Evolutionary conservation across 2,888 invertebrate genomes (phyloP).

Genomic region (Metallyticus violacea): DNA sequence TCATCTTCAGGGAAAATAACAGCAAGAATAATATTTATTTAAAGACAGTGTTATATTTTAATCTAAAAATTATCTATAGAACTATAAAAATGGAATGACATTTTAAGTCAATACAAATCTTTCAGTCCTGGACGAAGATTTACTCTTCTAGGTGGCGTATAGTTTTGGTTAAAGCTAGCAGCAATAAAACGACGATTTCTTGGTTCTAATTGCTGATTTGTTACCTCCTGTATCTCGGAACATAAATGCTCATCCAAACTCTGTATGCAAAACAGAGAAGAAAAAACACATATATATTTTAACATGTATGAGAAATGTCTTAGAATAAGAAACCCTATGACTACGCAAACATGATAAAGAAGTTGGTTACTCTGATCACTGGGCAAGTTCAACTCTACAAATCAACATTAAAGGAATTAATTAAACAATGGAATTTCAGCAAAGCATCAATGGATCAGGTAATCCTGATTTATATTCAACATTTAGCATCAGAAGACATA

Average conservation of each 20-base stretch:
- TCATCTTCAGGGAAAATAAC: neutral
- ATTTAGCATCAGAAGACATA: too few species aligned
- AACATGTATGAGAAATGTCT: neutral
- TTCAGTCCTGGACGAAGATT: constrained; percentile 9
- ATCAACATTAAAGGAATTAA: too few species aligned
- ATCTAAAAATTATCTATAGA: neutral
- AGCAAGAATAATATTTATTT: neutral
- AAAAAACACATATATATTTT: constrained; percentile 9
- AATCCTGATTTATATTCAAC: too few species aligned
- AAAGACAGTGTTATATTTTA: neutral
- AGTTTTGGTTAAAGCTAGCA: constrained; percentile 22
- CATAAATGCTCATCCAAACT: constrained; percentile 46
- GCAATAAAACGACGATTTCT: constrained; percentile 19
- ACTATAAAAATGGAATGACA: neutral
- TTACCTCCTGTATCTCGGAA: constrained; percentile 39
- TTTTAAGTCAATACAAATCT: constrained; percentile 2
- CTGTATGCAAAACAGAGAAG: constrained; percentile 40
- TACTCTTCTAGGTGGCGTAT: neutral
- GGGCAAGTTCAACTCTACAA: too few species aligned
- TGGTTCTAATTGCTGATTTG: neutral
- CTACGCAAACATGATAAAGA: neutral
- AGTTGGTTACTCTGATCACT: neutral
- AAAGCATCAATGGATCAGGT: too few species aligned
- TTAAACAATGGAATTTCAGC: too few species aligned
- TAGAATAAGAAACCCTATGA: neutral